phyloP scores from a whole-genome alignment of 2,113 vertebrate genomes.

The Tychaedon coryphoeus region DNA sequence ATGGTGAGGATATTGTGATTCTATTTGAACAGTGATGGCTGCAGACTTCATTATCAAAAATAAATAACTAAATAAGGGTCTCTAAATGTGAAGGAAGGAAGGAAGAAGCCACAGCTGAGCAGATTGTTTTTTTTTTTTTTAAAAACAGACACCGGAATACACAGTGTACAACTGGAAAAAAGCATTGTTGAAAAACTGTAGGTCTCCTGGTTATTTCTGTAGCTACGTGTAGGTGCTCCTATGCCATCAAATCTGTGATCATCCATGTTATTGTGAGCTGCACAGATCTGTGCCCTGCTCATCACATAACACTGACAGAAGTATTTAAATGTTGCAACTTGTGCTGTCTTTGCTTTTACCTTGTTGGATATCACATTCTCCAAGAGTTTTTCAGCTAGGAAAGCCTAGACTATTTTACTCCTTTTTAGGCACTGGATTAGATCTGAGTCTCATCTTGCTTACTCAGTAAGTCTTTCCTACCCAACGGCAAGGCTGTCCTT shows the following conservation, averaged over 20 bases:
- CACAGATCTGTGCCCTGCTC: neutral
- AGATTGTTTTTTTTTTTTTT: neutral
- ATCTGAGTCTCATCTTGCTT: neutral
- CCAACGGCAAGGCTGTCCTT: neutral
- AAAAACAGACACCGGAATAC: neutral
- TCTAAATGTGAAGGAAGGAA: neutral
- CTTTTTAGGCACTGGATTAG: neutral
- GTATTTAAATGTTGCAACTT: conserved; percentile 7
- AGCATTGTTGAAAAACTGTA: conserved; percentile 65
- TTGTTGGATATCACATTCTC: neutral
- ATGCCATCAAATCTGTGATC: conserved; percentile 49
- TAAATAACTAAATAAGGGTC: neutral
- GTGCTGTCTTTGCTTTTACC: neutral
- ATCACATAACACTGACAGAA: neutral
- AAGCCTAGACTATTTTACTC: neutral
- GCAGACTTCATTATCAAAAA: conserved; percentile 46
- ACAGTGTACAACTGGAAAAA: neutral
- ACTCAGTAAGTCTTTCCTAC: neutral
- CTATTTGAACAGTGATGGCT: conserved; percentile 49
- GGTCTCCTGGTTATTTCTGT: conserved; percentile 68
- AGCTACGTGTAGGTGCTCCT: conserved; percentile 69
- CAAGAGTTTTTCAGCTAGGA: neutral
- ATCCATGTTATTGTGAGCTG: conserved; percentile 31
- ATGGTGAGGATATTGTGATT: conserved; percentile 33
- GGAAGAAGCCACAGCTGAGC: neutral